These are phyloP conservation scores for Drosophila tani DNA, from an alignment of 1,140 invertebrate genomes.

Conservation along the genomic window DNA sequence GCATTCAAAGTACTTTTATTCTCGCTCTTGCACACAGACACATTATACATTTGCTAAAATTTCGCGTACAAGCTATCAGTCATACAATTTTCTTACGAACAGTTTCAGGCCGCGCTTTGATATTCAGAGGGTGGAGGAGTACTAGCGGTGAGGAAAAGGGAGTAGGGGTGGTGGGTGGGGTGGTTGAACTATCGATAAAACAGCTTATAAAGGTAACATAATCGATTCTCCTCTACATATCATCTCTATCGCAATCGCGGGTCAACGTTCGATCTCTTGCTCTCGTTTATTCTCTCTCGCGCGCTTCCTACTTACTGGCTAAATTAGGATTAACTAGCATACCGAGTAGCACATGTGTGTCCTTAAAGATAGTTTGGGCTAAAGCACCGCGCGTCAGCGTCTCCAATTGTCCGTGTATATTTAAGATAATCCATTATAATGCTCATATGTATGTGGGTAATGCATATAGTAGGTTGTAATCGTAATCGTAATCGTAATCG, in stretches of 20 bases:
- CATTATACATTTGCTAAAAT: constrained; percentile 71
- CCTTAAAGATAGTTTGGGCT: constrained; percentile 49
- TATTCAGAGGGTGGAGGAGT: constrained; percentile 34
- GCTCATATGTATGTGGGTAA: constrained; percentile 34
- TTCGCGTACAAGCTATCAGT: constrained; percentile 84
- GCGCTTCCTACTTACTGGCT: constrained; percentile 32
- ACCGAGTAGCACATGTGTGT: constrained; percentile 45
- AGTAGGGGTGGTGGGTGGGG: not conserved
- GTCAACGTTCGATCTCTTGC: constrained; percentile 32
- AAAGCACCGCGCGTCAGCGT: constrained; percentile 80
- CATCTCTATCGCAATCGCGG: constrained; percentile 22
- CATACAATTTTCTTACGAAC: constrained; percentile 74
- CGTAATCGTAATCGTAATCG: constrained; percentile 10
- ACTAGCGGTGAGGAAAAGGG: not conserved
- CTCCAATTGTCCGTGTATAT: constrained; percentile 53
- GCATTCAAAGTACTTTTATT: constrained; percentile 81
- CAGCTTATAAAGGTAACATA: constrained; percentile 20
- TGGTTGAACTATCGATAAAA: constrained; percentile 21
- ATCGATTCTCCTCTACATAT: constrained; percentile 16
- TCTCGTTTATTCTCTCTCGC: constrained; percentile 31
- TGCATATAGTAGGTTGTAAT: constrained; percentile 25
- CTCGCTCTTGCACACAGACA: constrained; percentile 75
- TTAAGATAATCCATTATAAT: constrained; percentile 45
- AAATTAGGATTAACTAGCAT: constrained; percentile 52
- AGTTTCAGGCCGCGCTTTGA: constrained; percentile 58